Percentiles rank a stretch among this genome's conserved stretches.
Evolutionary conservation across 2,888 invertebrate genomes (phyloP).

Genomic region (Microdon myrmicae): DNA sequence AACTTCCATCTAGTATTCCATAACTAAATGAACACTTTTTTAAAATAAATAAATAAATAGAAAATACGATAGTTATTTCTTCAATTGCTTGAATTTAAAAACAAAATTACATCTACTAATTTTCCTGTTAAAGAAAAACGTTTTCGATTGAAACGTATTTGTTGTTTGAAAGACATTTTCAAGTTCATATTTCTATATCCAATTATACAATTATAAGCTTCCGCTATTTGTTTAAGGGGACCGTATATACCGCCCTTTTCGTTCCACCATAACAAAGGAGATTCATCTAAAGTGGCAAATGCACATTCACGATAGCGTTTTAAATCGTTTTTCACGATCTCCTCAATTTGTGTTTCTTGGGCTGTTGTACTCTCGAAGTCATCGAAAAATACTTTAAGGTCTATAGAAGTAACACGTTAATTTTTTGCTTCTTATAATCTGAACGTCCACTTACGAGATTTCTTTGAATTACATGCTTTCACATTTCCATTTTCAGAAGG

Average conservation of each 20-base stretch:
- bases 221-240: constrained; percentile 59
- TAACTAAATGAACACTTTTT: no score
- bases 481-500: no score
- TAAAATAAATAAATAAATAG: no score
- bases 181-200: constrained; percentile 63
- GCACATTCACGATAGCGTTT: constrained; percentile 63
- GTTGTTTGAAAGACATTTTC: constrained; percentile 60
- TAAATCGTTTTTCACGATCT: constrained; percentile 59
- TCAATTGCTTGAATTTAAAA: constrained; percentile 53
- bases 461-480: constrained; percentile 11
- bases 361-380: constrained; percentile 54
- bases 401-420: constrained; percentile 44
- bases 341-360: constrained; percentile 38
- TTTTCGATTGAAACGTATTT: constrained; percentile 61
- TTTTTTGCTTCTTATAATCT: neutral
- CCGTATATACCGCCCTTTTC: constrained; percentile 62
- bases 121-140: constrained; percentile 61
- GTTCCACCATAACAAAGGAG: constrained; percentile 64
- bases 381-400: constrained; percentile 63
- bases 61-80: neutral
- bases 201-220: constrained; percentile 62
- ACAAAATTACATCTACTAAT: constrained; percentile 61
- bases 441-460: constrained; percentile 23
- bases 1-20: no score
- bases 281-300: constrained; percentile 61